Evolutionary conservation across 92 coral and sea anemone genomes (phyloP), one percentile per base, ranked within the genome.

Genomic region (Parazoanthus swiftii): DNA sequence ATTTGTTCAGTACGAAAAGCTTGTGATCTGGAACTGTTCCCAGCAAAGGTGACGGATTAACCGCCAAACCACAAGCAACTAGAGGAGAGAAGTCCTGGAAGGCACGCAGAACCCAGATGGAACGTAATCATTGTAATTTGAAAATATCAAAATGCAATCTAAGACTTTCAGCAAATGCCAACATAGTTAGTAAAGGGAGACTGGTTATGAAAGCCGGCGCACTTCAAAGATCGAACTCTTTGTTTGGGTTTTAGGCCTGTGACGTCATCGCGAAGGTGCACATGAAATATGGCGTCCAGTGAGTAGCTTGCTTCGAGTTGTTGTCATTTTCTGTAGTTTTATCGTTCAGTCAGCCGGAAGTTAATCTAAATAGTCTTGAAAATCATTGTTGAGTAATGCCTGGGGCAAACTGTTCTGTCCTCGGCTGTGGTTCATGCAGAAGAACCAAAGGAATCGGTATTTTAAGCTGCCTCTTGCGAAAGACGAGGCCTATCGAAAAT

Each of bases 371-470:
- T 33, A 74, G 36, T 74, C 15, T 36, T 74, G 43, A 23, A 37
- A 72, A 20, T 76, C 75, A 6, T 86, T 77, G 23, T 56, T 9
- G 48, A 29, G 89, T 54, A 23, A 91, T 91, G 91, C 93, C 88
- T 1, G 89, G 91, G 29, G 87, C 48, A 39, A 91, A 91, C 83
- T 91, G 93, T 71, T 77, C 94, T 2, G 92, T 89, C 29, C 81
- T 59, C 81, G 94, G 90, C 63, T 89, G 94, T 81, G 91, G 93
- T 42, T 78, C 93, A 2, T 91, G 86, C 56, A 83, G 93, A 66
- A 73, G 90, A 85, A 79, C 79, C 26, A 80, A 91, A 63, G 91
- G 91, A 16, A 89, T 91, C 26, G 91, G 94, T 58, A 86, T 91
- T 76, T 91, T 73, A 91, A 91, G 84, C 35, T 92, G 89, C 92